Conservation (phyloP, 1,140 invertebrate species). For the Drosophila subpulchrella region DNA sequence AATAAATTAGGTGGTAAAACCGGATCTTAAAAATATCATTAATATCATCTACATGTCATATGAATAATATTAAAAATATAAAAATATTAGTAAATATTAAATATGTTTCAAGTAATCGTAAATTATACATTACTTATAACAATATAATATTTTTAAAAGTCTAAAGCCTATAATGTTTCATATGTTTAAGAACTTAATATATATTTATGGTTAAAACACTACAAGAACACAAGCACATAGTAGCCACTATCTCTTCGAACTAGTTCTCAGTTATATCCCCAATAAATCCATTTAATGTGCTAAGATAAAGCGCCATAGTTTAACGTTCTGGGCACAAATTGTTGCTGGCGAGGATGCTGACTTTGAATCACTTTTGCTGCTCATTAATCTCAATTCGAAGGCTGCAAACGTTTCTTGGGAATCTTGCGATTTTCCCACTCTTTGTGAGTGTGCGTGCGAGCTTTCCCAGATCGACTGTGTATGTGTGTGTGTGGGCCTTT, state of each 20-base stretch:
- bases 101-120: too few species aligned
- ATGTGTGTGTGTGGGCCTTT: constrained; percentile 51
- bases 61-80: too few species aligned
- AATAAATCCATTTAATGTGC: constrained; percentile 34
- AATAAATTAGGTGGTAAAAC: neutral
- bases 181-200: neutral
- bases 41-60: too few species aligned
- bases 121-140: too few species aligned
- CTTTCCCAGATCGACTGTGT: constrained; percentile 7
- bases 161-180: too few species aligned
- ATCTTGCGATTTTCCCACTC: constrained; percentile 66
- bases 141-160: too few species aligned
- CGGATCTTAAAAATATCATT: neutral
- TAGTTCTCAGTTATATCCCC: constrained; percentile 13
- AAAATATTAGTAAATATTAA: too few species aligned
- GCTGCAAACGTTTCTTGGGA: constrained; percentile 58
- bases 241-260: constrained; percentile 13
- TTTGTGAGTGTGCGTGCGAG: constrained; percentile 12
- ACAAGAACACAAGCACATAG: neutral
- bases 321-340: constrained; percentile 33
- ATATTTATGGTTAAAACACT: neutral
- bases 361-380: constrained; percentile 50
- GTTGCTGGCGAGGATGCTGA: constrained; percentile 28
- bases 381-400: constrained; percentile 72
- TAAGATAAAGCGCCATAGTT: constrained; percentile 35